Conservation (phyloP, 2,113 vertebrate genomes). For the Emydocephalus ijimae region DNA sequence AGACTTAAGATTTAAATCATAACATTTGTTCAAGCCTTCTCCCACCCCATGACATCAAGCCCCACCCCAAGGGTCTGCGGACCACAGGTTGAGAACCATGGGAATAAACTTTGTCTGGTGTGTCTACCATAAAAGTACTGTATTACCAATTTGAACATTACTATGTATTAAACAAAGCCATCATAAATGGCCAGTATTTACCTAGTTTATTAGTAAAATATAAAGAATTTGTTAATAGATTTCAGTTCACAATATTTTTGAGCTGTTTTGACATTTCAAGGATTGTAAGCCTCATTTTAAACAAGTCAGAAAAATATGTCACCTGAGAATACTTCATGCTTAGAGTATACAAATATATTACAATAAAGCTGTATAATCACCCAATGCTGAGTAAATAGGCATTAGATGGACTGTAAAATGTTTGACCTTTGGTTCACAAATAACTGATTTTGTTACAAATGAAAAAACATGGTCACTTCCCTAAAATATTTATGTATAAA, state of each 20-base stretch:
- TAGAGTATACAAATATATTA: background rate
- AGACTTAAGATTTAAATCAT: background rate
- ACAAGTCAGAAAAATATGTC: background rate
- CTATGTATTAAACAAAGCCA: background rate
- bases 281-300: background rate
- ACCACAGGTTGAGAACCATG: background rate
- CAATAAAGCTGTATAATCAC: background rate
- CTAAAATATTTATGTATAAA: background rate
- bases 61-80: too few species aligned
- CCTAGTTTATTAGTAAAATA: background rate
- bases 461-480: background rate
- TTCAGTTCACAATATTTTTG: background rate
- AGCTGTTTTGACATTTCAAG: background rate
- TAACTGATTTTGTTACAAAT: background rate
- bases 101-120: background rate
- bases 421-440: background rate
- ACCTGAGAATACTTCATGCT: background rate
- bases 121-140: background rate
- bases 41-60: fast-evolving
- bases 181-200: background rate
- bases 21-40: background rate
- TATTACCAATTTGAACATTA: background rate
- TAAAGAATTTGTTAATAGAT: background rate
- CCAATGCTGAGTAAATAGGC: background rate
- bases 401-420: background rate